These are phyloP conservation scores for Pyrocephalus nanus DNA, from an alignment of 2,797 vertebrate genomes.

Conservation along the genomic window DNA sequence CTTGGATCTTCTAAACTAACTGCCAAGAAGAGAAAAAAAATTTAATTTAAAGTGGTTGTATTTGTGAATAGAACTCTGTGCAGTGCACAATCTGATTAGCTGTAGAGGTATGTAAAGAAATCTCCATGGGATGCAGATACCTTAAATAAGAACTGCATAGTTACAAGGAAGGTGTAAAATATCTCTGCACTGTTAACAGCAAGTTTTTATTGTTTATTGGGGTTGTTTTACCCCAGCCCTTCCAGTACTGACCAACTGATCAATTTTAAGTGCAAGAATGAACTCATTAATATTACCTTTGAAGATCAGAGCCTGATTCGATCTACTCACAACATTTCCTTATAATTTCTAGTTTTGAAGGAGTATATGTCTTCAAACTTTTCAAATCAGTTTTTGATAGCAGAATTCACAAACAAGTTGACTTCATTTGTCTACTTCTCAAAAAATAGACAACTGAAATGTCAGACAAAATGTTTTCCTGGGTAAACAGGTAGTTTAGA, in stretches of 20 bases:
- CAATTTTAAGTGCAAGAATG: background rate
- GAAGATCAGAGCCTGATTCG: background rate
- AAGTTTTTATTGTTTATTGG: background rate
- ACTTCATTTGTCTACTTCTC: background rate
- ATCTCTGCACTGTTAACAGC: background rate
- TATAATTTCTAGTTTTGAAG: background rate
- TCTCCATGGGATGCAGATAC: background rate
- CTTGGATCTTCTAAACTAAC: background rate
- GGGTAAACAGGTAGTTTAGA: background rate
- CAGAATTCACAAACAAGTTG: background rate
- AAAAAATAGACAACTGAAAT: background rate
- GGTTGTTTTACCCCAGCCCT: background rate
- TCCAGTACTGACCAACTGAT: background rate
- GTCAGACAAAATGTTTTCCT: background rate
- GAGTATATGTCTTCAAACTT: background rate
- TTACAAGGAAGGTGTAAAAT: background rate
- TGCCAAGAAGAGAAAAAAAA: background rate
- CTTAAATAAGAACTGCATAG: background rate
- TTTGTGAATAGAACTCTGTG: background rate
- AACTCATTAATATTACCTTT: background rate
- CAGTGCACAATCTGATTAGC: background rate
- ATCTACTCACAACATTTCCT: background rate
- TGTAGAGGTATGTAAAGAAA: background rate
- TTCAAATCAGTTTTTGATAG: background rate
- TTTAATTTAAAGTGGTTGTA: background rate